Evolutionary conservation across 92 coral and sea anemone genomes (phyloP), one percentile per base, ranked within the genome.

Genomic region (Zoanthus sociatus): DNA sequence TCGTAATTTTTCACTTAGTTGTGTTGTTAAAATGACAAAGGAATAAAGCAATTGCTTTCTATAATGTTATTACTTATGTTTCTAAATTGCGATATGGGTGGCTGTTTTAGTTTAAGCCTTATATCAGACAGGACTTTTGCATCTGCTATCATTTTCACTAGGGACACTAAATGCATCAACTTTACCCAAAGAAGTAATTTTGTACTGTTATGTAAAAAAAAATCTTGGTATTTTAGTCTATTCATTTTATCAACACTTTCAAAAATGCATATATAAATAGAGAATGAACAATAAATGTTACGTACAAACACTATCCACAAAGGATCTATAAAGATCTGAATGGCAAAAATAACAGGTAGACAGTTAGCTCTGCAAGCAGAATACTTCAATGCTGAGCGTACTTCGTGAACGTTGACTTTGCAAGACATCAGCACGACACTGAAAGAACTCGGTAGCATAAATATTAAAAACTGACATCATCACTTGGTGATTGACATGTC

Each of bases 381-480:
- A n/a, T n/a, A n/a, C n/a, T n/a, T n/a, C n/a, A n/a, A n/a, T n/a
- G n/a, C n/a, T n/a, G n/a, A n/a, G n/a, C n/a, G n/a, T n/a, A n/a
- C n/a, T n/a, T n/a, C n/a, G n/a, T n/a, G n/a, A n/a, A n/a, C n/a
- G n/a, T n/a, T n/a, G n/a, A n/a, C n/a, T n/a, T n/a, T n/a, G n/a
- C n/a, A 78, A 78, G 60, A 78, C 83, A 78, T 78, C 83, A 78
- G 50, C 83, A 78, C 83, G 58, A 78, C 83, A 78, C 83, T 66
- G 85, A 58, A 79, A 54, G 85, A 79, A 79, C 73, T 61, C 68
- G 58, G 58, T n/a, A n/a, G n/a, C n/a, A n/a, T n/a, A n/a, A n/a
- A n/a, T n/a, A n/a, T n/a, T n/a, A n/a, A n/a, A n/a, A n/a, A n/a
- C n/a, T n/a, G n/a, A n/a, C n/a, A n/a, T n/a, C n/a, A n/a, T n/a